Percentiles rank a stretch among this genome's conserved stretches.
phyloP scores from a whole-genome alignment of 2,113 vertebrate genomes.

The Eubucco bourcierii region DNA sequence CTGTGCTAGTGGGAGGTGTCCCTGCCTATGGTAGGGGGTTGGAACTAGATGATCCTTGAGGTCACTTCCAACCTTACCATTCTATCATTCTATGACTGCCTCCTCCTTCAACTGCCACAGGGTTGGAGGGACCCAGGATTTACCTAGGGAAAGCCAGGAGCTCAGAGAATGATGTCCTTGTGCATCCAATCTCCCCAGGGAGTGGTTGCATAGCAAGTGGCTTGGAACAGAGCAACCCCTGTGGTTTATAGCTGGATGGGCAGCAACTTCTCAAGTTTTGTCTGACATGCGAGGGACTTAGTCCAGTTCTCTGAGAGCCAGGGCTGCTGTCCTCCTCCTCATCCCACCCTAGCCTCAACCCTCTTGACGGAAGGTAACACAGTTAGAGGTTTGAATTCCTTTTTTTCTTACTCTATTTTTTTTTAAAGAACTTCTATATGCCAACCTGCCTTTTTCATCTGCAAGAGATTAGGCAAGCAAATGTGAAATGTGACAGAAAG shows the following conservation, averaged over 20 bases:
- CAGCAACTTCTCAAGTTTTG: conserved; percentile 27
- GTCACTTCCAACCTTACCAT: too few species aligned
- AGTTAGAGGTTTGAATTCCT: neutral
- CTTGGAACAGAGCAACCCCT: neutral
- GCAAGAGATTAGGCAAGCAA: neutral
- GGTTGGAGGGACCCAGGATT: neutral
- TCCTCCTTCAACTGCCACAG: neutral
- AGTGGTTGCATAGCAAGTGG: fast-evolving
- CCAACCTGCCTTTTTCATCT: neutral
- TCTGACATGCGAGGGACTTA: neutral
- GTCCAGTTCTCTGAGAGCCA: neutral
- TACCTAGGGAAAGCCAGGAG: neutral
- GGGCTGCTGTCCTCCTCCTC: neutral
- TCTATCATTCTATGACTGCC: too few species aligned
- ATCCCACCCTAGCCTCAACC: neutral
- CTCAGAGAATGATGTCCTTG: neutral
- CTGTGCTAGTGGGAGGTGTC: too few species aligned
- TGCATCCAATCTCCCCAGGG: neutral
- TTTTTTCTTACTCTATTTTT: neutral
- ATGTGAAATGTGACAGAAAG: neutral
- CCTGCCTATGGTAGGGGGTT: too few species aligned
- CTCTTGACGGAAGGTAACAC: neutral
- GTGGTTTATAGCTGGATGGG: neutral
- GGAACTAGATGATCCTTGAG: too few species aligned
- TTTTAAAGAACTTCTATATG: neutral